Evolutionary conservation across 2,797 vertebrate species (phyloP).

Genomic region (Rhynchotus rufescens): DNA sequence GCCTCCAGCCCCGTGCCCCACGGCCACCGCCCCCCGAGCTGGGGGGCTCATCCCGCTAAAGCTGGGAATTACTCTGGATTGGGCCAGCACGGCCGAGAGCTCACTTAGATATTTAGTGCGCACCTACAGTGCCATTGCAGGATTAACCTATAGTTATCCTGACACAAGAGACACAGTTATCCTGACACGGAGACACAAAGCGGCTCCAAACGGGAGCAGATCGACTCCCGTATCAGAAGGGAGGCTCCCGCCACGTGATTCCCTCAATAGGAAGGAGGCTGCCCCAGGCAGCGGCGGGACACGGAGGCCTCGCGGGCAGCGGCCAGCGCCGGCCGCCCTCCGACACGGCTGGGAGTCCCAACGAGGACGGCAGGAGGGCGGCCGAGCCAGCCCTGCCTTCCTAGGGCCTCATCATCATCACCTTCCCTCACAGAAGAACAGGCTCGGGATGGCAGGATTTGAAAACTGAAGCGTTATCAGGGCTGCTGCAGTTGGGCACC

Average conservation of each 20-base stretch:
- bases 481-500: background rate
- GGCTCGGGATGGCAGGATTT: background rate
- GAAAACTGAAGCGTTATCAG: background rate
- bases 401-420: background rate
- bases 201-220: background rate
- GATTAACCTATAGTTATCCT: background rate
- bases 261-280: background rate
- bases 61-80: conserved; percentile 46
- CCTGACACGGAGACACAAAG: background rate
- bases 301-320: too few relatives aligned
- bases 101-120: background rate
- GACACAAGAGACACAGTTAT: too few relatives aligned
- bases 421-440: background rate
- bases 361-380: background rate
- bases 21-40: background rate
- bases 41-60: conserved; percentile 20
- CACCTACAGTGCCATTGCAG: background rate
- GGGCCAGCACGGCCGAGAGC: background rate
- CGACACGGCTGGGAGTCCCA: too few relatives aligned
- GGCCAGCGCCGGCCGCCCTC: background rate
- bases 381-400: background rate
- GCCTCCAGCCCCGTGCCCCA: background rate
- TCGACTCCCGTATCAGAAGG: background rate
- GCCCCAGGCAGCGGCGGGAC: too few relatives aligned
- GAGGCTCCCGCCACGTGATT: background rate